A percentile compares a stretch with the other conserved stretches of the same genome.
Conservation (phyloP, 2,888 invertebrate genomes). For the Philopedon plagiatum region DNA sequence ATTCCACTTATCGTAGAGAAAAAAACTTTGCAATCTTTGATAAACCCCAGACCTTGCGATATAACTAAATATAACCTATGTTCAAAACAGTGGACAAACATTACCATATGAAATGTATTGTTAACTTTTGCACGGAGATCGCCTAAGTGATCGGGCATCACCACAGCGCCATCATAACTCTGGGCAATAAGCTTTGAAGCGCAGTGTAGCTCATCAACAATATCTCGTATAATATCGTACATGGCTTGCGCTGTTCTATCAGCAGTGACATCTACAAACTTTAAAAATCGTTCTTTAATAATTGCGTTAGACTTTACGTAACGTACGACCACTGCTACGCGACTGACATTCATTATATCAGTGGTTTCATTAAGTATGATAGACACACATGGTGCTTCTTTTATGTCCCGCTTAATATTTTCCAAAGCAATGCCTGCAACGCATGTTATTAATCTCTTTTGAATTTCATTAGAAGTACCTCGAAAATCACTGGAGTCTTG, state of each 20-base stretch:
- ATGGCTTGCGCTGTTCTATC: constrained; percentile 54
- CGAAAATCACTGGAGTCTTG: constrained; percentile 54
- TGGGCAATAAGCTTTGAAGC: constrained; percentile 59
- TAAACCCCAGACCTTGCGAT: constrained; percentile 49
- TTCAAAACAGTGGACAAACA: constrained; percentile 51
- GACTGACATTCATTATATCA: constrained; percentile 54
- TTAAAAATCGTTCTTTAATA: constrained; percentile 35
- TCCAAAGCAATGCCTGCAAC: constrained; percentile 45
- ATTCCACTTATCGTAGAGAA: constrained; percentile 55
- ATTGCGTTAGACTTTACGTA: constrained; percentile 35
- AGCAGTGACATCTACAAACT: constrained; percentile 8
- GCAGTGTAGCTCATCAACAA: constrained; percentile 53
- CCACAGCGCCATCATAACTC: constrained; percentile 60
- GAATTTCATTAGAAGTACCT: constrained; percentile 54
- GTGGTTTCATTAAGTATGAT: constrained; percentile 56
- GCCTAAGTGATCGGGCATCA: constrained; percentile 55
- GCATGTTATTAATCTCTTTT: constrained; percentile 56
- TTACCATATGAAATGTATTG: constrained; percentile 53
- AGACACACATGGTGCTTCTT: constrained; percentile 53
- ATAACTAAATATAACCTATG: constrained; percentile 52
- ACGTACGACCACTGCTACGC: constrained; percentile 52
- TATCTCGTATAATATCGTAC: constrained; percentile 50
- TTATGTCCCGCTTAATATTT: constrained; percentile 52
- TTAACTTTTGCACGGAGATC: constrained; percentile 58
- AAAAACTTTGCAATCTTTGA: constrained; percentile 53